Percentiles rank a stretch among this genome's conserved stretches.
Conservation (phyloP, 2,113 vertebrate genomes). For the Callorhinus ursinus region DNA sequence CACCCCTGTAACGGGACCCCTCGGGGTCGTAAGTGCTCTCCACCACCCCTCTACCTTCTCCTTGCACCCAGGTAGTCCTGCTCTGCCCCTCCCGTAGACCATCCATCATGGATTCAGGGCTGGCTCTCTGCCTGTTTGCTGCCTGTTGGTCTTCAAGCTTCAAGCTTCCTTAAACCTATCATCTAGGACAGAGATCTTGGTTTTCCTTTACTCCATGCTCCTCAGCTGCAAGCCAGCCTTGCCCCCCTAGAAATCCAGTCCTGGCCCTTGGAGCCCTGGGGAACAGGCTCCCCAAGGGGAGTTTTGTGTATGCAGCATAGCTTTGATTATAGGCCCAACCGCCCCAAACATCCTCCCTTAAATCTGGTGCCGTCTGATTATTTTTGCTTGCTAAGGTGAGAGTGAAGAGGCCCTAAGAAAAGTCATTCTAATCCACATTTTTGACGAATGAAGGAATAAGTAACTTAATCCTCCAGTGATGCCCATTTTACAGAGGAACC, state of each 20-base stretch:
- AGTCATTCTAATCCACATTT: neutral
- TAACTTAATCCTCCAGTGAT: neutral
- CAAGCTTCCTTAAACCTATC: neutral
- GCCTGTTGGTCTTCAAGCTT: neutral
- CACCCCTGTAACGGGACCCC: neutral
- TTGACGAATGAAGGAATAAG: neutral
- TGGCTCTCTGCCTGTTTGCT: neutral
- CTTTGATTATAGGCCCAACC: neutral
- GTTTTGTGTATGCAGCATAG: neutral
- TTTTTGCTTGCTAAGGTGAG: neutral
- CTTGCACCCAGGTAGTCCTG: neutral
- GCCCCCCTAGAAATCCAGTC: neutral
- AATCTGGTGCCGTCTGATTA: neutral
- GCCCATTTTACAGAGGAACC: neutral
- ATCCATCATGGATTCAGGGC: too few relatives aligned
- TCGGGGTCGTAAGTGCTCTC: neutral
- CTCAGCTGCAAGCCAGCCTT: too few relatives aligned
- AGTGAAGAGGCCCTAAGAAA: neutral
- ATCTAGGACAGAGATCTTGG: too few relatives aligned
- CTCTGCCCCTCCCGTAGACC: neutral
- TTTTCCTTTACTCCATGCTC: neutral
- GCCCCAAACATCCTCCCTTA: neutral
- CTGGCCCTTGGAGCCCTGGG: neutral
- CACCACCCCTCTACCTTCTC: accelerated
- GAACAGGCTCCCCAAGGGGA: neutral